A percentile compares a stretch with the other conserved stretches of the same genome.
Conservation (phyloP, 92 coral and sea anemone species). For the Actinostola sp. region DNA sequence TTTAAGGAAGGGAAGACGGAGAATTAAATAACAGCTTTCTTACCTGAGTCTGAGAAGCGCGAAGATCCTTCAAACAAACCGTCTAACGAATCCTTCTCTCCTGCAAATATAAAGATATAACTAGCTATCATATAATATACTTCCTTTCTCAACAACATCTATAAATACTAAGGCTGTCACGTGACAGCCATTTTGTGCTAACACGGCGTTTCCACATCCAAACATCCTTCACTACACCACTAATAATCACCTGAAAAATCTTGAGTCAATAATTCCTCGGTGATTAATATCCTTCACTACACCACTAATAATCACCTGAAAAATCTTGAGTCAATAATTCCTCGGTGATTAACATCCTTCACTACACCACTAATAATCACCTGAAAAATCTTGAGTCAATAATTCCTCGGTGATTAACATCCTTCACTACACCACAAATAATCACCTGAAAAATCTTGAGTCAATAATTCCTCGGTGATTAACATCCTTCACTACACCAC, state of each 20-base stretch:
- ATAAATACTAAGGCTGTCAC: too few relatives aligned
- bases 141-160: too few relatives aligned
- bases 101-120: background rate
- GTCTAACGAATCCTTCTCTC: conserved; percentile 29
- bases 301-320: conserved; percentile 1
- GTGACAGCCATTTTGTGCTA: background rate
- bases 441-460: conserved; percentile 19
- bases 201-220: too few relatives aligned
- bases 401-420: too few relatives aligned
- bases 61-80: background rate
- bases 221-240: background rate
- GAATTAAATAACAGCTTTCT: too few relatives aligned
- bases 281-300: background rate
- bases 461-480: too few relatives aligned
- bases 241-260: conserved; percentile 12
- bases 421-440: background rate
- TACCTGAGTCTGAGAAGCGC: background rate
- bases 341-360: too few relatives aligned
- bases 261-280: conserved; percentile 18
- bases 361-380: background rate
- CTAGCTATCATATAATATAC: too few relatives aligned
- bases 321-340: conserved; percentile 21
- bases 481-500: background rate
- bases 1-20: background rate
- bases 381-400: conserved; percentile 13